phyloP scores from a whole-genome alignment of 2,888 invertebrate species.

The Ectobius pallidus region DNA sequence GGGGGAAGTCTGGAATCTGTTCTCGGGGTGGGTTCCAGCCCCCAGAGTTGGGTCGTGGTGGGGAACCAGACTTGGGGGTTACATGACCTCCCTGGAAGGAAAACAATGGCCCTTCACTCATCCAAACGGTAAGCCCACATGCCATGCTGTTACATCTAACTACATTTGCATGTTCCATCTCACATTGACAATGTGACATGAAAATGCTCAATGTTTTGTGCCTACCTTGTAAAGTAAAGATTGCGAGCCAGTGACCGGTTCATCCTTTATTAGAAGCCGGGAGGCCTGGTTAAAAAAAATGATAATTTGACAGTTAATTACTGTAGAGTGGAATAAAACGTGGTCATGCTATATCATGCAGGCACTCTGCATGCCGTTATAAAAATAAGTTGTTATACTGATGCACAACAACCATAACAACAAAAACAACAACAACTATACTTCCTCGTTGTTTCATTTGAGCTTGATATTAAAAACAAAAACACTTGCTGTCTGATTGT shows the following conservation, averaged over 20 bases:
- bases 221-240: slow-evolving; percentile 23
- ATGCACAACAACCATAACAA: no score
- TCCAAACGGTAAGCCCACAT: no score
- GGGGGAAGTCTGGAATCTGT: slow-evolving; percentile 46
- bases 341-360: no score
- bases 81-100: slow-evolving; percentile 37
- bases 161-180: no score
- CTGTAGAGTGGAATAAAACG: not conserved
- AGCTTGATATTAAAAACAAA: no score
- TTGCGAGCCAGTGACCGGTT: slow-evolving; percentile 22
- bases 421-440: no score
- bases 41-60: slow-evolving; percentile 35
- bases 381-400: no score
- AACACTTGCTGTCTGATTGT: no score
- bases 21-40: slow-evolving; percentile 42
- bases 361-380: no score
- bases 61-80: slow-evolving; percentile 41
- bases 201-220: not conserved
- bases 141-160: no score
- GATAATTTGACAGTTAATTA: slow-evolving; percentile 19
- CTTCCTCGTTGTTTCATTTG: no score
- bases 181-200: not conserved
- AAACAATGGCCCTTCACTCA: not conserved
- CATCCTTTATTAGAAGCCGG: slow-evolving; percentile 28
- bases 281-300: slow-evolving; percentile 24